Conservation (phyloP, 1,140 invertebrate species). For the Thereuonema tuberculata region DNA sequence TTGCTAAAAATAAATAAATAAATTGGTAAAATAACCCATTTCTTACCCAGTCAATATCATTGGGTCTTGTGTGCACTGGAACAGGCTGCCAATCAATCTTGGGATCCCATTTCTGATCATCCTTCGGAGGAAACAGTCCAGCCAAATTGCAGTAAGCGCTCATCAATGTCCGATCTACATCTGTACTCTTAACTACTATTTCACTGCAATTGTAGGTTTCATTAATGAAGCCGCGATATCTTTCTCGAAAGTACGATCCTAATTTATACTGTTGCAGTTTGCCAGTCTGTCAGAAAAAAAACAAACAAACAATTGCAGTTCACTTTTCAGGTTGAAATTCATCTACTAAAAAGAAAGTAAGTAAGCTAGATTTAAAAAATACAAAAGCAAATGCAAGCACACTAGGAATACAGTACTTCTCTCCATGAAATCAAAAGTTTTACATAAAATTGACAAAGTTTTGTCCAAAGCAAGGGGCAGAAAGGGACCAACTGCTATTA, state of each 20-base stretch:
- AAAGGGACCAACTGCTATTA: no score
- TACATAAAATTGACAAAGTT: no score
- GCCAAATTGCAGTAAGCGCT: conserved; percentile 29
- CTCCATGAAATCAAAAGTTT: no score
- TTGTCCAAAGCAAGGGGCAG: no score
- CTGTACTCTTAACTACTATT: neutral
- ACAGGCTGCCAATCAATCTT: conserved; percentile 28
- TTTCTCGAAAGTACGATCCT: neutral
- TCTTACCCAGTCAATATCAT: conserved; percentile 10
- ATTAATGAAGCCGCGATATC: conserved; percentile 4
- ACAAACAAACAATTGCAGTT: no score
- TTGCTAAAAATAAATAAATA: no score
- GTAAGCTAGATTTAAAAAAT: no score
- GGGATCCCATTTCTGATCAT: conserved; percentile 18
- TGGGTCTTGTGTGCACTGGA: conserved; percentile 28
- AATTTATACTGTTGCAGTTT: conserved; percentile 1
- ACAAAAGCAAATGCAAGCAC: no score
- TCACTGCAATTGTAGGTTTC: neutral
- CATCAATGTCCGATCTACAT: conserved; percentile 21
- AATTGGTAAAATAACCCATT: no score
- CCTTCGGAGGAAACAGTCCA: conserved; percentile 25
- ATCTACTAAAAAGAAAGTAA: no score
- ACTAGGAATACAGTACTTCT: no score
- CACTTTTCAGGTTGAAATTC: no score
- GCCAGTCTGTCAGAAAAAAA: neutral